Base-by-base conservation (phyloP, 1,140 invertebrate genomes). In the Pseudachorutes palmiensis region DNA sequence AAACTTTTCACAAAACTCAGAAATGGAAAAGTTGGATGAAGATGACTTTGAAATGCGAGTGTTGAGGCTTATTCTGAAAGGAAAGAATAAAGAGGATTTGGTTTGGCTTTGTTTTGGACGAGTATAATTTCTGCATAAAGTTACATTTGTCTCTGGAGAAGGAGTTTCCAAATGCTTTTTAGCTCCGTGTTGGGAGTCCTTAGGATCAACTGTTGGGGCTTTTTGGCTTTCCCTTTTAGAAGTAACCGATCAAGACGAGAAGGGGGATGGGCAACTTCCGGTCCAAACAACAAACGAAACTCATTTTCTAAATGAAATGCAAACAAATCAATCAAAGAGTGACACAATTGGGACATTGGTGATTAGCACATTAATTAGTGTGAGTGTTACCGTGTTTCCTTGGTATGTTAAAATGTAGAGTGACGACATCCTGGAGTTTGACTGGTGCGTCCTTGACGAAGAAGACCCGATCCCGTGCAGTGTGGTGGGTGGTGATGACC, bases 71-170 rank as follows among this genome's bases (percentile, higher is more conserved):
- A 74, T 74, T 71, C 72, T 74, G 65, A 19, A 28, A 32, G 28
- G 2, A 63, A 51, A 67, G 22, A 32, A 41, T 41, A 41, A 41
- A 41, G 19, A 9, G n/a, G n/a, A n/a, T n/a, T n/a, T n/a, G n/a
- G n/a, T n/a, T n/a, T n/a, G n/a, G n/a, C n/a, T n/a, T n/a, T n/a
- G n/a, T n/a, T n/a, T n/a, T n/a, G n/a, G n/a, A n/a, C n/a, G n/a
- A n/a, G n/a, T n/a, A n/a, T n/a, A n/a, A n/a, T n/a, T n/a, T n/a
- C n/a, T n/a, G n/a, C n/a, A n/a, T n/a, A n/a, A n/a, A n/a, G n/a
- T 72, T 71, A 71, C 72, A 74, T 74, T 71, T 74, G 72, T 36
- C 70, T 51, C 29, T 74, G 72, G 1, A 74, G 61, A 2, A 74
- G 64, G 1, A 74, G 51, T 48, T 74, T 74, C 72, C 72, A 74